Evolutionary conservation across 2,888 invertebrate species (phyloP).

Genomic region (Orthonychiurus folsomi): DNA sequence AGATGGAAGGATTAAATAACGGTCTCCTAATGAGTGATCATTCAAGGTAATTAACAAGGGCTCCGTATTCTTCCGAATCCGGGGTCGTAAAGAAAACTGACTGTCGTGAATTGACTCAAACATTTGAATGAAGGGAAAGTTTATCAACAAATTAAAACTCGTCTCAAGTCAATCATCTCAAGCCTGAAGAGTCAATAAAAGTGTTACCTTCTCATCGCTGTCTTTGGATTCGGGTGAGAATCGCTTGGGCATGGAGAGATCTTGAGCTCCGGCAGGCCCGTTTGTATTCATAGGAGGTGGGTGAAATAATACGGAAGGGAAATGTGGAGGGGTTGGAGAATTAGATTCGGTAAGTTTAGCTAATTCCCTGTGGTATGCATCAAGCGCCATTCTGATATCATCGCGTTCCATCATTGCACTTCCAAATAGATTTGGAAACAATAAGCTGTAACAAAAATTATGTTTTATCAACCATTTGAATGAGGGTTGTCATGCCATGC

Average conservation of each 20-base stretch:
- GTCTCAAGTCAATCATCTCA: too few species aligned
- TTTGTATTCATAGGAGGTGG: constrained; percentile 26
- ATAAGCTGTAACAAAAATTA: constrained; percentile 46
- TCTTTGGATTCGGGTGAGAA: constrained; percentile 44
- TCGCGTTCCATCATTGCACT: constrained; percentile 54
- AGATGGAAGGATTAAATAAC: too few species aligned
- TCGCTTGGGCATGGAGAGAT: constrained; percentile 69
- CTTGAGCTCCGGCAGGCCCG: constrained; percentile 53
- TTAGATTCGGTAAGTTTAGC: constrained; percentile 62
- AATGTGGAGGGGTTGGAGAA: constrained; percentile 50
- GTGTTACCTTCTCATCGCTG: constrained; percentile 42
- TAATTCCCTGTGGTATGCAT: constrained; percentile 86
- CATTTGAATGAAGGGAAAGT: too few species aligned
- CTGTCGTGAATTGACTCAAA: too few species aligned
- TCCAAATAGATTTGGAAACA: constrained; percentile 79
- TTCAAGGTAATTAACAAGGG: too few species aligned
- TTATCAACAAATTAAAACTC: too few species aligned
- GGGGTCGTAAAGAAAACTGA: too few species aligned
- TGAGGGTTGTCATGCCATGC: too few species aligned
- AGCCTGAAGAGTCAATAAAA: too few species aligned
- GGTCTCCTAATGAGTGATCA: too few species aligned
- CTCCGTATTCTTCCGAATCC: too few species aligned
- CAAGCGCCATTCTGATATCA: constrained; percentile 78
- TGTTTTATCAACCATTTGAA: background rate
- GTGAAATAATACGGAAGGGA: constrained; percentile 66